Evolutionary conservation across 92 coral and sea anemone genomes (phyloP).

Genomic region (Plumapathes pennacea): DNA sequence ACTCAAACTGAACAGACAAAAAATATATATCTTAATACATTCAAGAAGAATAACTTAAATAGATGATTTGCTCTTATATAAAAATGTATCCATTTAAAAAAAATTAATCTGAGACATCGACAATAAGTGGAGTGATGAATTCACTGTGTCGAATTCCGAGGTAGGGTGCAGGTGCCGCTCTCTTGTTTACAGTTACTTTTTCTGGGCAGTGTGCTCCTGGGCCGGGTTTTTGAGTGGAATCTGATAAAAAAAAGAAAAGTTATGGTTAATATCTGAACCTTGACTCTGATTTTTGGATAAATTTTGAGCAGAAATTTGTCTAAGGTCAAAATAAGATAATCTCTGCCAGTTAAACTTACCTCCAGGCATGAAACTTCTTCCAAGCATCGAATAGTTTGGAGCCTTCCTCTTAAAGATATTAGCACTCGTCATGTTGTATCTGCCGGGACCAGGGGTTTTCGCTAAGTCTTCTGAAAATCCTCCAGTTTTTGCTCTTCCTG

Average conservation of each 20-base stretch:
- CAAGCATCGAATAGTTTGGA: conserved; percentile 78
- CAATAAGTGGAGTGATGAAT: conserved; percentile 87
- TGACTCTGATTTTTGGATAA: not conserved
- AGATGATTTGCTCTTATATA: too few relatives aligned
- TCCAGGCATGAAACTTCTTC: conserved; percentile 94
- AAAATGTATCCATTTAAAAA: too few relatives aligned
- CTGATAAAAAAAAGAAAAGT: conserved; percentile 21
- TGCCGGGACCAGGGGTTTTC: conserved; percentile 96
- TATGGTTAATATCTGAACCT: not conserved
- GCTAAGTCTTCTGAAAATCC: conserved; percentile 98
- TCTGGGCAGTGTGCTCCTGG: conserved; percentile 99
- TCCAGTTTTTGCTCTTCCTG: conserved; percentile 87
- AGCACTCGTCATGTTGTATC: conserved; percentile 65
- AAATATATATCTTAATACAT: too few relatives aligned
- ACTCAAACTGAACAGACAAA: too few relatives aligned
- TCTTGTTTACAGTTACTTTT: conserved; percentile 78
- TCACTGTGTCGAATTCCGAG: conserved; percentile 97
- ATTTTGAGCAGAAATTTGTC: not conserved
- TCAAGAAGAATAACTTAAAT: too few relatives aligned
- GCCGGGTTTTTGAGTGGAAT: conserved; percentile 91
- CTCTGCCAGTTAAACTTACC: conserved; percentile 31
- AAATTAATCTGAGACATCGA: conserved; percentile 86
- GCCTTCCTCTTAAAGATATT: conserved; percentile 58
- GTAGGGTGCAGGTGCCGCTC: conserved; percentile 67
- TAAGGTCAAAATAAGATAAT: not conserved